phyloP scores from a whole-genome alignment of 1,140 invertebrate genomes.

The Glossosoma conforme region DNA sequence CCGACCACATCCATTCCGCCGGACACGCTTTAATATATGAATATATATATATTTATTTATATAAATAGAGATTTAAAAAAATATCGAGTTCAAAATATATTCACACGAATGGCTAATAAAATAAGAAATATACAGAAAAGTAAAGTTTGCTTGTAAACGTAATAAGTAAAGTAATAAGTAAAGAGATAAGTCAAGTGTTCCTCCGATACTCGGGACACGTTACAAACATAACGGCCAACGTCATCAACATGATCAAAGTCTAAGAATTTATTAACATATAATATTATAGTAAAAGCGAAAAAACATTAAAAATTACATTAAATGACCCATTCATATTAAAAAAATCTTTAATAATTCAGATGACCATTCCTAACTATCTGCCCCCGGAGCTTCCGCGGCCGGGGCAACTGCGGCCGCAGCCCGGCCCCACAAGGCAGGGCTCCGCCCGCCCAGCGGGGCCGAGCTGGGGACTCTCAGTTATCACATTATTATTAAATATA shows the following conservation, averaged over 20 bases:
- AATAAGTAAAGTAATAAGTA: conserved; percentile 7
- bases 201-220: too few species aligned
- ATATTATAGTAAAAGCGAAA: conserved; percentile 27
- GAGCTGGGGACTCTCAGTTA: conserved; percentile 22
- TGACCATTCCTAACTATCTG: conserved; percentile 10
- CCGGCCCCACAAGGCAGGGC: background rate
- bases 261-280: conserved; percentile 28
- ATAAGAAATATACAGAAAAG: conserved; percentile 21
- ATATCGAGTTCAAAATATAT: conserved; percentile 11
- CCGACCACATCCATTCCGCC: background rate
- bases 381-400: conserved; percentile 12
- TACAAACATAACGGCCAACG: conserved; percentile 16
- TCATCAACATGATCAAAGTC: conserved; percentile 23
- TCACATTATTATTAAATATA: conserved; percentile 29
- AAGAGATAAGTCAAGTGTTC: too few species aligned
- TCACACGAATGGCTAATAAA: conserved; percentile 11
- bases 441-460: conserved; percentile 5
- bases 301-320: conserved; percentile 29
- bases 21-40: too few species aligned
- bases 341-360: conserved; percentile 16
- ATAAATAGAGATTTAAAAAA: conserved; percentile 6
- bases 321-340: conserved; percentile 24
- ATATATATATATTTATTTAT: conserved; percentile 1
- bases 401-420: background rate
- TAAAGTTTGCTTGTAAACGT: conserved; percentile 13